Base-by-base conservation (phyloP, 2,888 invertebrate genomes). In the Nowickia ferox region DNA sequence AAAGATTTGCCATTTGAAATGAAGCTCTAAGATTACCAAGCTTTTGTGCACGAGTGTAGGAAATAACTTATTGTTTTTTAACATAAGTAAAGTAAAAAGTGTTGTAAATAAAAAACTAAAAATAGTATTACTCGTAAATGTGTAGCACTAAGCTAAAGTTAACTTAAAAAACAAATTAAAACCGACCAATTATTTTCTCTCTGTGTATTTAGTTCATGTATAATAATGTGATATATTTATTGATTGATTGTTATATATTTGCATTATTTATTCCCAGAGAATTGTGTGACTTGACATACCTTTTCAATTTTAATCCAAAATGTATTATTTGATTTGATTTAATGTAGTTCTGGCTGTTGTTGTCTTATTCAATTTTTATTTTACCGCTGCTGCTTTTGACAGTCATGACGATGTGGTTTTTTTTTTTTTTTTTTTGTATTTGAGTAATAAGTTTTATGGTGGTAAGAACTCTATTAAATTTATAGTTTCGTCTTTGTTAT, bases 281-380 rank as follows among this genome's bases (percentile, higher is more conserved):
- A 63, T 40, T 53, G 38, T 13, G 57, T 71, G 57, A 71, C 17
- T 48, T 48, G 65, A 84, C 81, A 78, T 84, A 86, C 80, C 84
- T 86, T 77, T n/a, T 68, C 22, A 78, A 51, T 61, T 63, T 81
- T 75, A 83, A 78, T 84, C 81, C 84, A 65, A 19, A 65, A 65
- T 75, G n/a, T 30, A 6, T 53, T 84, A 22, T 72, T 61, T 76
- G 65, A 65, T 77, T 68, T 65, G 42, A 17, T 65, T 44, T 66
- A 57, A 57, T 42, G 19, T 51, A 48, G 57, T 46, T 57, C 4
- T 66, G 57, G 40, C n/a, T 59, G 19, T 55, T n/a, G n/a, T 10
- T 61, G 61, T 1, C 46, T 69, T 44, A 55, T 71, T 30, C 5
- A 6, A 30, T 30, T 30, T 38, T 63, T 9, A 51, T 59, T 78